phyloP scores from a whole-genome alignment of 2,797 vertebrate species.

The Acomys russatus region DNA sequence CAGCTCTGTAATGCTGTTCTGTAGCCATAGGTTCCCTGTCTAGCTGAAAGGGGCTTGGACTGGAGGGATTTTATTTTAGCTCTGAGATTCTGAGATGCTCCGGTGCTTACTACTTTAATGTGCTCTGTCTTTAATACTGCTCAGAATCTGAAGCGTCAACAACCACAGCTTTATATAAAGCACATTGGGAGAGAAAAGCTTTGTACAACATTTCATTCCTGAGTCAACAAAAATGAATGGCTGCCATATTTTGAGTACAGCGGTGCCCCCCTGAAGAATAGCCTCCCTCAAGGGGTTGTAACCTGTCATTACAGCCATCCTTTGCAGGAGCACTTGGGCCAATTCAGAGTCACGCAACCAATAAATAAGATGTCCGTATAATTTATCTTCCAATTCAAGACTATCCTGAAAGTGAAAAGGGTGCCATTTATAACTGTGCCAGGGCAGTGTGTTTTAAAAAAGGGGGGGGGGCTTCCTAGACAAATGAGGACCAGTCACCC shows the following conservation, averaged over 20 bases:
- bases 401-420: constrained; percentile 62
- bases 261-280: background rate
- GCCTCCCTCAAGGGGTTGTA: background rate
- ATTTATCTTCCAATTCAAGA: constrained; percentile 60
- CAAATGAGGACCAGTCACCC: constrained; percentile 29
- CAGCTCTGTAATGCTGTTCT: background rate
- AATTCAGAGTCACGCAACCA: constrained; percentile 40
- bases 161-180: constrained; percentile 37
- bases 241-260: background rate
- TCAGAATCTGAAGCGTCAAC: background rate
- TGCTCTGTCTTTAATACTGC: background rate
- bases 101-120: background rate
- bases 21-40: background rate
- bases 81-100: constrained; percentile 23
- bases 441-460: constrained; percentile 44
- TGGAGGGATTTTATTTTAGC: background rate
- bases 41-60: background rate
- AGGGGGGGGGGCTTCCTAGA: constrained; percentile 6
- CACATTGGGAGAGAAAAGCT: background rate
- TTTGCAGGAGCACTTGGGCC: background rate
- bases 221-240: background rate
- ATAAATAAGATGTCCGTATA: background rate
- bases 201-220: constrained; percentile 20
- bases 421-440: constrained; percentile 67
- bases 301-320: background rate